phyloP scores from a whole-genome alignment of 2,888 invertebrate genomes.

The Ligdia adustata region DNA sequence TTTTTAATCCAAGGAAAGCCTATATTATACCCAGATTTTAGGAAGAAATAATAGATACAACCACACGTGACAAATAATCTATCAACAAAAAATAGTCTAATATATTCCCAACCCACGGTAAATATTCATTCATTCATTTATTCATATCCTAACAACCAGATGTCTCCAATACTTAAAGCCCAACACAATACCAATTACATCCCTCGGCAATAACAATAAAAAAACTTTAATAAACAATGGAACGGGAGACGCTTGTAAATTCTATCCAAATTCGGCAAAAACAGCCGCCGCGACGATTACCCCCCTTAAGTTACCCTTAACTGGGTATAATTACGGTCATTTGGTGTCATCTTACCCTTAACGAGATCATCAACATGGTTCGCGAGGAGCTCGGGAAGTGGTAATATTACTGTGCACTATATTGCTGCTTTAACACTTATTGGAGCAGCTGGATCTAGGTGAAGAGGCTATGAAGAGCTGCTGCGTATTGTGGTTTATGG shows the following conservation, averaged over 20 bases:
- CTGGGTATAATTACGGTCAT: conserved; percentile 77
- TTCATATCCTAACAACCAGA: conserved; percentile 9
- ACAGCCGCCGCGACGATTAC: conserved; percentile 59
- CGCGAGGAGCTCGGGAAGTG: conserved; percentile 37
- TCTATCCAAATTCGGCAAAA: conserved; percentile 53
- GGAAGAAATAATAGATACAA: too few species aligned
- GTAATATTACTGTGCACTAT: conserved; percentile 43
- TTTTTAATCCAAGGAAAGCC: too few species aligned
- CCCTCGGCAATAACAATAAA: conserved; percentile 62
- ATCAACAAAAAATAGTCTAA: too few species aligned
- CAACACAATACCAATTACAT: conserved; percentile 49
- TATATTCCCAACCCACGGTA: too few species aligned
- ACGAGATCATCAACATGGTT: conserved; percentile 68
- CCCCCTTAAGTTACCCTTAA: conserved; percentile 54
- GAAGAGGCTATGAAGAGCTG: too few species aligned
- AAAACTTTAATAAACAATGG: conserved; percentile 76
- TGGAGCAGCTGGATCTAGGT: too few species aligned
- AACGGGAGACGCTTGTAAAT: conserved; percentile 63
- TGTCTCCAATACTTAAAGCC: conserved; percentile 11
- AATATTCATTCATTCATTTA: too few species aligned
- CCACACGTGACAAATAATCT: too few species aligned
- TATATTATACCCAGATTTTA: too few species aligned
- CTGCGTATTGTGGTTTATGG: too few species aligned
- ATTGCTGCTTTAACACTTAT: conserved; percentile 28
- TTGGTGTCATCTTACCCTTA: conserved; percentile 79